Evolutionary conservation across 1,140 invertebrate genomes (phyloP), one percentile per base, ranked within the genome.

Genomic region (Drosophila chauvacae): DNA sequence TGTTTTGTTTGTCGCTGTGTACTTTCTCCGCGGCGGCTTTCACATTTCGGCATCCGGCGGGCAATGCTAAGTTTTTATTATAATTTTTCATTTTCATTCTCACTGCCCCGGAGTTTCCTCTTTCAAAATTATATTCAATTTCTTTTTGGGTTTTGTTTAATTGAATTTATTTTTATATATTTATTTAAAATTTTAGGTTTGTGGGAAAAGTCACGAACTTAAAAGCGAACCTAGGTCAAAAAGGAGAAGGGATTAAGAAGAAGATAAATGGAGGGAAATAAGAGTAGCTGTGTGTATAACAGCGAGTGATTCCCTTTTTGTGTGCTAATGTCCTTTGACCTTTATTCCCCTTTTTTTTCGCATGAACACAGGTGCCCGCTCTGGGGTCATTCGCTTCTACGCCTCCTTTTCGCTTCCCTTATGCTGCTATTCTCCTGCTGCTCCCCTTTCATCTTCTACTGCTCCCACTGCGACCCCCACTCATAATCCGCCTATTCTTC

Each of bases 271-370:
- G 18, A 55, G 51, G 30, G 13, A 55, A 55, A 16, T 53, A 55
- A 33, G 33, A 20, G 33, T 47, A 62, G 48, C 10, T 66, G 39
- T 63, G 58, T 48, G 50, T 45, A 37, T 68, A 48, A 47, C 60
- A 39, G 42, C 30, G 30, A n/a, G 20, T 39, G 20, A 56, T 39
- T 39, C 20, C 35, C 20, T 42, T 37, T 48, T 72, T 60, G 23
- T 72, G 44, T 42, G 45, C 45, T 66, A 83, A 81, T 83, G 84
- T 88, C 74, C 78, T 80, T 74, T 84, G 84, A 87, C 80, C 80
- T 83, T 80, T 90, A 84, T 84, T 77, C 64, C 65, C 70, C 48
- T 48, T 64, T 55, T 64, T 55, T 48, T 35, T 62, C 48, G 48
- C 41, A n/a, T 41, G 41, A 41, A 30, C 35, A 74, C 72, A 75